phyloP scores from a whole-genome alignment of 2,888 invertebrate species.

The Tenthredo amoena region DNA sequence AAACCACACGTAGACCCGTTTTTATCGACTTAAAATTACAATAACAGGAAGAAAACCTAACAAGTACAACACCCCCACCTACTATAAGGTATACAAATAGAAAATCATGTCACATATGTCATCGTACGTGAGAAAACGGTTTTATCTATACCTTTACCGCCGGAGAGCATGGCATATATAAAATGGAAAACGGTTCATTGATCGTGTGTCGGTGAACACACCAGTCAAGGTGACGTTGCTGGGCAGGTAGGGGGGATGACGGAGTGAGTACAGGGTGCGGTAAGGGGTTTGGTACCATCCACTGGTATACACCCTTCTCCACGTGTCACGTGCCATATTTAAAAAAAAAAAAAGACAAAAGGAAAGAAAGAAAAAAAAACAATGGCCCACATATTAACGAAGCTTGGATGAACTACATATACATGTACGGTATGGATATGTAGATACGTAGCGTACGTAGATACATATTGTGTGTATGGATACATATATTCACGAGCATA shows the following conservation, averaged over 20 bases:
- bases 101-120: not conserved
- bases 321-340: conserved; percentile 47
- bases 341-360: not conserved
- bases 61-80: not conserved
- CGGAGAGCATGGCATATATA: not conserved
- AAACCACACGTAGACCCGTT: not conserved
- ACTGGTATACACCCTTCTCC: conserved; percentile 45
- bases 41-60: conserved; percentile 17
- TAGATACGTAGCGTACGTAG: not conserved
- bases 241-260: conserved; percentile 8
- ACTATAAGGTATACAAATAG: conserved; percentile 14
- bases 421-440: not conserved
- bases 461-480: not conserved
- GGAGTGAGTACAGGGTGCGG: not conserved
- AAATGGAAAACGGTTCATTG: conserved; percentile 48
- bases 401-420: conserved; percentile 53
- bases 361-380: conserved; percentile 56
- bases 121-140: conserved; percentile 10
- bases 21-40: conserved; percentile 19
- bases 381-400: conserved; percentile 57
- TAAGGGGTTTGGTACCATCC: conserved; percentile 47
- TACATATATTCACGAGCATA: not conserved
- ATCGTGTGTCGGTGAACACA: conserved; percentile 49
- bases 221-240: conserved; percentile 29
- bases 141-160: not conserved